phyloP scores from a whole-genome alignment of 2,888 invertebrate species.

The Brenthis hecate region DNA sequence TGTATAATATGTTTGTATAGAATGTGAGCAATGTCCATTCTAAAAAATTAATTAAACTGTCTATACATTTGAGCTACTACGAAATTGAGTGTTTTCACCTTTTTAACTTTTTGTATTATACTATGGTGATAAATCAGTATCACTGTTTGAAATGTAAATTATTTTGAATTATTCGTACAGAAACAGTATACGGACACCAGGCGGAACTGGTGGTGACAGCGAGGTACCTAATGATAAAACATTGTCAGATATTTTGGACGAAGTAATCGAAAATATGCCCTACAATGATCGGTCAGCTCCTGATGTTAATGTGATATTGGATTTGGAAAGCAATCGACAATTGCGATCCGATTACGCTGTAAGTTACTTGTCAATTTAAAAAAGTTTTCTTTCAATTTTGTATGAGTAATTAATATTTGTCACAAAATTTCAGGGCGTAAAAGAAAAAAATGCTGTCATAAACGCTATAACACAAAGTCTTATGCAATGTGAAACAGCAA shows the following conservation, averaged over 20 bases:
- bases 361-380: slow-evolving; percentile 26
- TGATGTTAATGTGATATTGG: slow-evolving; percentile 55
- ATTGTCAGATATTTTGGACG: slow-evolving; percentile 92
- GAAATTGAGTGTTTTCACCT: too few relatives aligned
- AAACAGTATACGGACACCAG: slow-evolving; percentile 51
- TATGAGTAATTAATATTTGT: slow-evolving; percentile 2
- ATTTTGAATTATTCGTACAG: slow-evolving; percentile 52
- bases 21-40: too few relatives aligned
- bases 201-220: slow-evolving; percentile 63
- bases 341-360: slow-evolving; percentile 48
- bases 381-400: neutral
- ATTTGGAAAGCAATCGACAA: slow-evolving; percentile 48
- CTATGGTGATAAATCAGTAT: too few relatives aligned
- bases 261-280: slow-evolving; percentile 91
- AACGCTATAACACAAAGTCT: slow-evolving; percentile 94
- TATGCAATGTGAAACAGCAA: slow-evolving; percentile 91
- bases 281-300: slow-evolving; percentile 74
- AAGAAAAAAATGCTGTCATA: slow-evolving; percentile 90
- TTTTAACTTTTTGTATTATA: too few relatives aligned
- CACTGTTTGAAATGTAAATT: neutral
- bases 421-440: slow-evolving; percentile 70
- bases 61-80: too few relatives aligned
- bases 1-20: too few relatives aligned
- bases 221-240: slow-evolving; percentile 84
- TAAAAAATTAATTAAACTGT: too few relatives aligned